Base-by-base conservation (phyloP, 2,888 invertebrate genomes). In the Rhamnusium bicolor region DNA sequence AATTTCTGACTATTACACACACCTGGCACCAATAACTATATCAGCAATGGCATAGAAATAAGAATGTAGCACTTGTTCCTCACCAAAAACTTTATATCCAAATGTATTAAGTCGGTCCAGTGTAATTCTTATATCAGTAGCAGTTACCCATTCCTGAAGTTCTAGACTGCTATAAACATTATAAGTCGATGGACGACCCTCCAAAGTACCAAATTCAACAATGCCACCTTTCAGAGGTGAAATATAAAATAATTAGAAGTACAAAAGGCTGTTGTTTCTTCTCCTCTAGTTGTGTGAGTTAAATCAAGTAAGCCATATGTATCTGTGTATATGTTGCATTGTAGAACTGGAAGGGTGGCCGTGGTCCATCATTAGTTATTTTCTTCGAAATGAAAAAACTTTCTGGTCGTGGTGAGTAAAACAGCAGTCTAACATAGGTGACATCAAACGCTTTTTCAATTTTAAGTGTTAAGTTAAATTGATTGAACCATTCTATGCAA, bases 121-220 rank as follows among this genome's bases (percentile, higher is more conserved):
- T 0, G 95, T 94, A 77, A 99, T 97, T 65, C 93, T 92, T 74
- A 99, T 92, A 81, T 97, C 98, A 0, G 97, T 97, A 0, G 99
- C 99, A 68, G 98, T 98, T 16, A 99, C 99, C 97, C 98, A 99
- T 90, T 98, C 96, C 94, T 98, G 98, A 65, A 99, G 90, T 83
- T 95, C 95, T 0, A 93, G 90, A 84, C 96, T 98, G 74, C 94
- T 93, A 83, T 98, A 98, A 85, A 98, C 99, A 72, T 94, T 92
- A 84, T 94, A 95, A 12, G 97, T 97, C 5, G 97, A 96, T 0
- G 98, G 98, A 79, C 99, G 90, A 54, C 98, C 97, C 87, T 98
- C 98, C 1, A 98, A 90, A 0, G 98, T 98, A 10, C 97, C 96
- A 89, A 98, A 99, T 7, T 97, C 95, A 5, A 98, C 96, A 85